A percentile compares a stretch with the other conserved stretches of the same genome.
These are phyloP conservation scores for Zaprionus inermis DNA, from an alignment of 1,140 invertebrate species.

Conservation along the genomic window DNA sequence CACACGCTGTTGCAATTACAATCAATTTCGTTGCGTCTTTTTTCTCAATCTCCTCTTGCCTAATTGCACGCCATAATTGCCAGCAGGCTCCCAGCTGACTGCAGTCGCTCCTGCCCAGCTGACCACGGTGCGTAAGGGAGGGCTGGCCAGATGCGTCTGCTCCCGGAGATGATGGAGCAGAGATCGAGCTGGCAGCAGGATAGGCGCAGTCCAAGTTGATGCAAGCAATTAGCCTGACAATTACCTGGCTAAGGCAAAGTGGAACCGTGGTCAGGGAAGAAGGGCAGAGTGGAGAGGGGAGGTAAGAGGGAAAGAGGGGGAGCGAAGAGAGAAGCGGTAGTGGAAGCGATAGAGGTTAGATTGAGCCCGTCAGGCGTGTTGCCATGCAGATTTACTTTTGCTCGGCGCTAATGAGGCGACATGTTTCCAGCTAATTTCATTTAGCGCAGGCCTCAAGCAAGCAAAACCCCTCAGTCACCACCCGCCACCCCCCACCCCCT, in stretches of 20 bases:
- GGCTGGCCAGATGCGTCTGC: too few species aligned
- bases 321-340: neutral
- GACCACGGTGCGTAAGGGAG: neutral
- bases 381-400: slow-evolving; percentile 49
- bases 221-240: slow-evolving; percentile 70
- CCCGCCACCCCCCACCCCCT: neutral
- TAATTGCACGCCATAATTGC: slow-evolving; percentile 60
- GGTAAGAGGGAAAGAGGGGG: neutral
- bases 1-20: neutral
- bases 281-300: neutral
- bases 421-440: slow-evolving; percentile 45
- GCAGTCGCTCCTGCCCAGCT: neutral
- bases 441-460: slow-evolving; percentile 16
- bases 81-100: slow-evolving; percentile 4
- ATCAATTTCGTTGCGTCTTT: neutral
- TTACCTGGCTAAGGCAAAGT: slow-evolving; percentile 44
- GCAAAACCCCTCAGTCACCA: neutral
- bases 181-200: neutral
- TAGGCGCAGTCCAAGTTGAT: slow-evolving; percentile 47
- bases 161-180: too few species aligned
- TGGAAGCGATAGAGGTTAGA: neutral
- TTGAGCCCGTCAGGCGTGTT: slow-evolving; percentile 15
- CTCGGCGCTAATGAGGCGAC: slow-evolving; percentile 57
- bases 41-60: slow-evolving; percentile 7
- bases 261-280: too few species aligned